Conservation (phyloP, 2,113 vertebrate genomes). For the Melospiza georgiana region DNA sequence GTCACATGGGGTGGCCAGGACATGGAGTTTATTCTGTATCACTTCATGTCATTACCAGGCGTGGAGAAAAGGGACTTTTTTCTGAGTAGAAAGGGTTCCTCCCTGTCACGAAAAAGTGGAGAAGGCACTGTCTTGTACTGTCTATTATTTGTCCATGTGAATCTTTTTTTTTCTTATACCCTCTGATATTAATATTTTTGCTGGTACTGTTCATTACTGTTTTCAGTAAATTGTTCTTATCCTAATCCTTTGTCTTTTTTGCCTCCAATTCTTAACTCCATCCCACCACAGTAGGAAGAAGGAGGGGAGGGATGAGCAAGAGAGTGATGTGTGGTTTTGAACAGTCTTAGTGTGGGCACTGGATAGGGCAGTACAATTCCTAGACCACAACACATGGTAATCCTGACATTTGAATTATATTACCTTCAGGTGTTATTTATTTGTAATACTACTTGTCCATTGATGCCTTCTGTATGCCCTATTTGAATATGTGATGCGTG, state of each 20-base stretch:
- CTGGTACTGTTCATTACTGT: background rate
- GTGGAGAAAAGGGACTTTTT: background rate
- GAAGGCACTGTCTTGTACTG: background rate
- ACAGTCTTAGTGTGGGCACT: background rate
- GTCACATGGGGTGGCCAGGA: background rate
- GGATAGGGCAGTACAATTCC: background rate
- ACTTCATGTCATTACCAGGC: background rate
- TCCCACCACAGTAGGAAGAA: background rate
- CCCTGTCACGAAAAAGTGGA: background rate
- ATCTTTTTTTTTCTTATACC: background rate
- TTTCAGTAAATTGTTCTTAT: background rate
- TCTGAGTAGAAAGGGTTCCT: background rate
- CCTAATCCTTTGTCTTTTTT: background rate
- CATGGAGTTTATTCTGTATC: background rate
- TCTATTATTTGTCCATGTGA: background rate
- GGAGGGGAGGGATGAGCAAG: too few relatives aligned
- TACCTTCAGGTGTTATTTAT: background rate
- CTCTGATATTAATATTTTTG: background rate
- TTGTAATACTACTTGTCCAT: background rate
- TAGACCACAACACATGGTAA: background rate
- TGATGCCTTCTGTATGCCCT: background rate
- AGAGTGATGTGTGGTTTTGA: background rate
- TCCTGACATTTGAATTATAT: background rate
- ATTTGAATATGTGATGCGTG: accelerated
- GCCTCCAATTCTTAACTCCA: background rate